Evolutionary conservation across 2,888 invertebrate genomes (phyloP), one percentile per base, ranked within the genome.

Genomic region (Thera obeliscata): DNA sequence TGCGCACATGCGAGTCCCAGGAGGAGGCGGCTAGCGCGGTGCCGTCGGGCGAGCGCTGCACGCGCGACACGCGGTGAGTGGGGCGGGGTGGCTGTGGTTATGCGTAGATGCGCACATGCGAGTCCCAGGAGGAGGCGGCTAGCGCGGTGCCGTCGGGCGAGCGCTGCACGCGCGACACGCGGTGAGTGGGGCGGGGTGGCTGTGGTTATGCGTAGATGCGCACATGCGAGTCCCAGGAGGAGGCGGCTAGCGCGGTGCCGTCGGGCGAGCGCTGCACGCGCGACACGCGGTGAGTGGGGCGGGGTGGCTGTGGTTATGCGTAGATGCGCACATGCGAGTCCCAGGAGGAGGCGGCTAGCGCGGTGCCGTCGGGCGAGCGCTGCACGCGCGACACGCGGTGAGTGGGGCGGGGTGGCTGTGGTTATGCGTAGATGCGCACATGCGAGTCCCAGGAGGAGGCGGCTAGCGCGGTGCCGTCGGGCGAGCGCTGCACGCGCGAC

Each of bases 91-190:
- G 38, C 41, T 22, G 22, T 22, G 22, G 22, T 41, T 55, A 69
- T 35, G 69, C 69, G 66, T 69, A 69, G 62, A 69, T 69, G 12
- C 69, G 69, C 62, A 69, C 41, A 63, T 62, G 46, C 22, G 69
- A 63, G 86, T 91, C 99, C 99, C 99, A 99, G 83, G 98, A 98
- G 72, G 99, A 99, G 54, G 99, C 99, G 77, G 98, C 98, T 12
- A 99, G 95, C 66, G 99, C 99, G 48, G 99, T 98, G 72, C 99
- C 99, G 94, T 99, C 99, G 59, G 99, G 99, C 67, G 99, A 98
- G 52, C 98, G 97, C 89, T 97, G 97, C 72, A 98, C 95, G 91
- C 97, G 97, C 61, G 97, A 97, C 55, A 99, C 98, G 82, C 99
- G 95, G 92, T 99, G 99, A 93, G 22, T 22, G 22, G 22, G 22